Evolutionary conservation across 2,888 invertebrate species (phyloP), one percentile per base, ranked within the genome.

Genomic region (Drosophila lacicola): DNA sequence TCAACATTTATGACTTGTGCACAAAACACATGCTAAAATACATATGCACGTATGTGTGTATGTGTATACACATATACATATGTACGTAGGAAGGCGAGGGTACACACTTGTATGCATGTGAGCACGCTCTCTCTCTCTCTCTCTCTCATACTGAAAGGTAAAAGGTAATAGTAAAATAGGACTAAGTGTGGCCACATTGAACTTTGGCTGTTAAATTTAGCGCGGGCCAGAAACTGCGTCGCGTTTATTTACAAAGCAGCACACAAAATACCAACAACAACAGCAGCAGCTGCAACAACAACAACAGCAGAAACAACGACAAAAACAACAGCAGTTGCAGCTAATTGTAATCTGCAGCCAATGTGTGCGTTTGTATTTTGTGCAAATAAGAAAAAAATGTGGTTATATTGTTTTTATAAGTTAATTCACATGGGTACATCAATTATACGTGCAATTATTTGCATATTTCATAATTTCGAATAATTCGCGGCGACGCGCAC

Each of bases 121-220:
- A 34, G 19, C 8, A 17, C 17, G 25, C 42, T 9, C 42, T 58
- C 25, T 13, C 39, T 10, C 53, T n/a, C 21, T 14, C 11, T 29
- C n/a, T 3, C 17, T 13, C 8, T 45, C 9, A 1, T 10, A 13
- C 21, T 44, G 33, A 39, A 41, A 19, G 39, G 55, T 25, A 37
- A 54, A 39, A 69, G 39, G 49, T 37, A 63, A 49, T 39, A 58
- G 73, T 54, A 45, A 66, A 66, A 56, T 56, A 75, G 74, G 76
- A 75, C 63, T 54, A 60, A 60, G 54, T 60, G 72, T 67, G 47
- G 54, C 73, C 66, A 50, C 66, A 69, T 66, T 78, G 78, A 83
- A 78, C 86, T 86, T 83, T 86, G 86, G 45, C 56, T 74, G 72
- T 76, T 80, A 80, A 82, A 78, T 82, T 78, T 85, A 82, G 86